phyloP scores from a whole-genome alignment of 2,797 vertebrate genomes.

The Natrix natrix region DNA sequence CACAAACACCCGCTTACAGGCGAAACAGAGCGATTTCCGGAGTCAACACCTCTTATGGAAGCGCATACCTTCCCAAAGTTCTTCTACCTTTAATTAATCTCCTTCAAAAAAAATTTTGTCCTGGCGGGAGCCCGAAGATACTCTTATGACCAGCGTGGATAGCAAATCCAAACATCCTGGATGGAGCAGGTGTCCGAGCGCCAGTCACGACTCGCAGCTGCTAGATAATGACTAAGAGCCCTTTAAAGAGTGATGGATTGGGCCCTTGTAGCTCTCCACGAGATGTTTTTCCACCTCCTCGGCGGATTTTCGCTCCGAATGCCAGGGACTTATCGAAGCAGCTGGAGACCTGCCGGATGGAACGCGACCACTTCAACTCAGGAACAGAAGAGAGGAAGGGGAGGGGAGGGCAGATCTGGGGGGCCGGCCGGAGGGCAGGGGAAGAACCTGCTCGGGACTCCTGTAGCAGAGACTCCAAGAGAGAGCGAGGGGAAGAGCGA shows the following conservation, averaged over 20 bases:
- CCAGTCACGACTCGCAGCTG: constrained; percentile 1
- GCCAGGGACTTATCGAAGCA: neutral
- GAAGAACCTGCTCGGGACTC: neutral
- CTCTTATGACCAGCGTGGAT: neutral
- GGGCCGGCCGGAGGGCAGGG: neutral
- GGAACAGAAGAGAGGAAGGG: neutral
- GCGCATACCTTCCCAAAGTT: neutral
- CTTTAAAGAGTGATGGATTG: constrained; percentile 15
- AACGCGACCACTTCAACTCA: constrained; percentile 1
- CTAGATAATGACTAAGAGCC: constrained; percentile 26
- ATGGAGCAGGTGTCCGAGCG: constrained; percentile 37
- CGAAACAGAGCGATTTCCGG: neutral
- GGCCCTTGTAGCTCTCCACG: neutral
- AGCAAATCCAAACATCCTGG: constrained; percentile 45
- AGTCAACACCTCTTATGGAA: neutral
- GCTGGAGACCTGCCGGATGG: neutral
- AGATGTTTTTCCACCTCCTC: neutral
- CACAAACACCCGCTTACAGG: too few species aligned
- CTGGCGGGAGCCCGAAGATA: neutral
- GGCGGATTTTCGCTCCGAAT: neutral
- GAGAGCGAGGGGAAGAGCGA: neutral
- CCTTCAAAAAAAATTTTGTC: neutral
- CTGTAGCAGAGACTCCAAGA: neutral
- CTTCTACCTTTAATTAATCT: neutral
- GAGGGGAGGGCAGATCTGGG: rapidly evolving